These are phyloP conservation scores for Dysidea cf. avara DNA, from an alignment of 37 sponge, comb jelly and placozoan species.

Conservation along the genomic window DNA sequence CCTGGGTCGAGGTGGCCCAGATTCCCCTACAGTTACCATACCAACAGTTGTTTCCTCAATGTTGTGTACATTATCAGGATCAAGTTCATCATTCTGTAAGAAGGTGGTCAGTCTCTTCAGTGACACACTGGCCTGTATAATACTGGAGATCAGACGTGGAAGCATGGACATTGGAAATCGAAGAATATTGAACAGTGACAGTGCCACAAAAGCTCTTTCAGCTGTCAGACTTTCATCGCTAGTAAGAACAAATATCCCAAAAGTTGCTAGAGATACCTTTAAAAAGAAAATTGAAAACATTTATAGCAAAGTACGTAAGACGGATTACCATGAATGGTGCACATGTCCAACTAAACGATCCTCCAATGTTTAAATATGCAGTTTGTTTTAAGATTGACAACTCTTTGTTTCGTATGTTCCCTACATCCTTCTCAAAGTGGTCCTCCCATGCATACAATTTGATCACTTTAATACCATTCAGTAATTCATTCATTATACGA, in stretches of 20 bases:
- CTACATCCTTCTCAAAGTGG: conserved; percentile 60
- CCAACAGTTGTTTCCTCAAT: conserved; percentile 38
- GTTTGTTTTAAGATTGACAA: conserved; percentile 56
- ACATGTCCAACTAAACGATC: conserved; percentile 82
- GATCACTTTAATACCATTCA: conserved; percentile 97
- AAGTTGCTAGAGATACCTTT: conserved; percentile 92
- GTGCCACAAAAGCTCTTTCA: conserved; percentile 89
- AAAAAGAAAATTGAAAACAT: background rate
- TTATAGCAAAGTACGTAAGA: too few relatives aligned
- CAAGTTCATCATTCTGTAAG: conserved; percentile 80
- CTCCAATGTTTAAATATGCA: conserved; percentile 61
- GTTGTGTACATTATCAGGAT: conserved; percentile 60
- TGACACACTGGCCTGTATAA: conserved; percentile 88
- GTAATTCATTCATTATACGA: conserved; percentile 83
- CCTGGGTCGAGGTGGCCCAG: too few relatives aligned
- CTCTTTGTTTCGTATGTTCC: conserved; percentile 70
- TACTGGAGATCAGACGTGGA: conserved; percentile 74
- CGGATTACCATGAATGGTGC: conserved; percentile 85
- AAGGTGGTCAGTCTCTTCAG: conserved; percentile 75
- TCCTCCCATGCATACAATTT: conserved; percentile 98
- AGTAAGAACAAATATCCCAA: conserved; percentile 77
- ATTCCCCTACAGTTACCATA: too few relatives aligned
- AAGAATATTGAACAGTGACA: conserved; percentile 96
- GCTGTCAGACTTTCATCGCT: conserved; percentile 72
- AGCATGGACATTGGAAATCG: conserved; percentile 91